Conservation (phyloP, 2,113 vertebrate species). For the Takifugu bimaculatus region DNA sequence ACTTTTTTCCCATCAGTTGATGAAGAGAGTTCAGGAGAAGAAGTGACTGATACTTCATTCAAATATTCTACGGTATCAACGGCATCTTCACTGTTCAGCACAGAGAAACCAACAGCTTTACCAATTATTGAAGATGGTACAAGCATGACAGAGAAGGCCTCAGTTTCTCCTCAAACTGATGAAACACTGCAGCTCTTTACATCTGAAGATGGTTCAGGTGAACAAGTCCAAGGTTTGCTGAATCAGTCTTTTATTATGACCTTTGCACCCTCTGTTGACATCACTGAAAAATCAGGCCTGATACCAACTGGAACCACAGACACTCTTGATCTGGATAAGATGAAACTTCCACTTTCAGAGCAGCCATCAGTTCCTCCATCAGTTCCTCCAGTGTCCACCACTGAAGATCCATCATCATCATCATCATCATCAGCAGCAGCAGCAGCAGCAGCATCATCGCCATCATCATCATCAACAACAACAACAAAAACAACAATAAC, state of each 20-base stretch:
- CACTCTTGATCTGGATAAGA: neutral
- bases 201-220: neutral
- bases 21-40: neutral
- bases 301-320: neutral
- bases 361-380: neutral
- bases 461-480: neutral
- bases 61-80: neutral
- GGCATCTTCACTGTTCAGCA: conserved; percentile 14
- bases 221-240: conserved; percentile 1
- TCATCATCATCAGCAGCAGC: neutral
- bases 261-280: neutral
- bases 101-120: conserved; percentile 9
- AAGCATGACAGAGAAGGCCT: neutral
- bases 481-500: neutral
- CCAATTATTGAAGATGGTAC: neutral
- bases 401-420: neutral
- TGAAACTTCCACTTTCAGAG: neutral
- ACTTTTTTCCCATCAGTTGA: neutral
- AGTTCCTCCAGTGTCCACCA: no score
- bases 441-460: neutral
- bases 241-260: neutral
- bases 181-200: accelerated
- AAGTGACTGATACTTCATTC: accelerated
- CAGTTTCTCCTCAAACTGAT: neutral
- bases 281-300: conserved; percentile 3